These are phyloP conservation scores for Epinephelus cyanopodus DNA, from an alignment of 2,113 vertebrate species.

Conservation along the genomic window DNA sequence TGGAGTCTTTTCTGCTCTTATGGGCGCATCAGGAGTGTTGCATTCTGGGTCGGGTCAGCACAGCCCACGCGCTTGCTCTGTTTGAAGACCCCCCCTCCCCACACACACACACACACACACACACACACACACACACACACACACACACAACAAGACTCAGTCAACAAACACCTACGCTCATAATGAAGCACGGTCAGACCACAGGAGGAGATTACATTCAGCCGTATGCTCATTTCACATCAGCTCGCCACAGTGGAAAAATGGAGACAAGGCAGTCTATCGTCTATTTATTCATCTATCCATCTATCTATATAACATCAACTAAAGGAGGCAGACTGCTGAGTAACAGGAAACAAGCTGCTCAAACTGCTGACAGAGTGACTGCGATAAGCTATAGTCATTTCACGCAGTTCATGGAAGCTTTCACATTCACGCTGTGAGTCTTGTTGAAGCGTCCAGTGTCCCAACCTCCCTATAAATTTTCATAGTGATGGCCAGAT, in stretches of 20 bases:
- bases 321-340: constrained; percentile 1
- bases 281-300: too few relatives aligned
- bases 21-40: constrained; percentile 16
- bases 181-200: not conserved
- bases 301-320: not conserved
- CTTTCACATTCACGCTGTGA: not conserved
- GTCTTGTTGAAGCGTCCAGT: not conserved
- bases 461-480: too few relatives aligned
- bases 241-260: constrained; percentile 1
- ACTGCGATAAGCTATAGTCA: not conserved
- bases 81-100: constrained; percentile 36
- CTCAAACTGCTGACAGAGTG: constrained; percentile 5
- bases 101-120: too few relatives aligned
- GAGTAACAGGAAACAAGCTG: not conserved
- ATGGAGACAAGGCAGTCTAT: not conserved
- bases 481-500: too few relatives aligned
- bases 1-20: constrained; percentile 15
- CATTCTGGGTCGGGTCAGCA: constrained; percentile 44
- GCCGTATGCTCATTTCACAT: constrained; percentile 20
- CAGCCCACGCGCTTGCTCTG: constrained; percentile 31
- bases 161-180: constrained; percentile 58
- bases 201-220: constrained; percentile 28
- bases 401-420: not conserved
- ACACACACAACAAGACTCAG: constrained; percentile 15
- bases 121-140: too few relatives aligned